These are phyloP conservation scores for Drosophila insularis DNA, from an alignment of 1,140 invertebrate species.

Conservation along the genomic window DNA sequence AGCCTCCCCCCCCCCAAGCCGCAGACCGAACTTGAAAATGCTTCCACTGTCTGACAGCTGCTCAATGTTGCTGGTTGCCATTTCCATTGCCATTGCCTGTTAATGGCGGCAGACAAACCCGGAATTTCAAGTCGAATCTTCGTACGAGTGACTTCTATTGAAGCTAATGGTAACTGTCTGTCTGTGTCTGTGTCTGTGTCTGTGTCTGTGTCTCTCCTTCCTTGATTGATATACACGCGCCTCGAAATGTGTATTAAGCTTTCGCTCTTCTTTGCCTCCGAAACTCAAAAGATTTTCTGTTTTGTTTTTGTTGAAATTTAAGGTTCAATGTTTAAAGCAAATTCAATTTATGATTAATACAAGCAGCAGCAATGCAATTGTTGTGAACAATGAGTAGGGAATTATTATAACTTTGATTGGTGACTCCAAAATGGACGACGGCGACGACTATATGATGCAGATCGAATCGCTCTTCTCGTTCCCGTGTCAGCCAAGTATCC, in stretches of 20 bases:
- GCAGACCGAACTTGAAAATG: conserved; percentile 31
- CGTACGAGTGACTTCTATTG: background rate
- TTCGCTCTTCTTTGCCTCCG: background rate
- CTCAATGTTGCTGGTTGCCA: background rate
- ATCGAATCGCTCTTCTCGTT: background rate
- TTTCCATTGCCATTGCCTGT: conserved; percentile 48
- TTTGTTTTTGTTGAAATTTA: background rate
- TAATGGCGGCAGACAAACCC: conserved; percentile 50
- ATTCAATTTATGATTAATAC: background rate
- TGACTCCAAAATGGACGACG: background rate
- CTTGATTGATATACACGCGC: conserved; percentile 21
- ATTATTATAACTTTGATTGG: background rate
- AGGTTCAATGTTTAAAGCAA: background rate
- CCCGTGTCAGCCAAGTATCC: background rate
- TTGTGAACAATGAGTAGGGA: too few species aligned
- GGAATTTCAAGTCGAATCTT: conserved; percentile 1
- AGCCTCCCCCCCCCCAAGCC: background rate
- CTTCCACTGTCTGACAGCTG: conserved; percentile 61
- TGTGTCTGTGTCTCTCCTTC: background rate
- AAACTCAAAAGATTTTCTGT: background rate
- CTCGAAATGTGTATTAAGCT: background rate
- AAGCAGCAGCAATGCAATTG: background rate
- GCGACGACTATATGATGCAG: background rate
- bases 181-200: too few species aligned
- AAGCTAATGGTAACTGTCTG: conserved; percentile 19